A percentile compares a stretch with the other conserved stretches of the same genome.
Evolutionary conservation across 1,140 invertebrate species (phyloP).

Genomic region (Drosophila novamexicana): DNA sequence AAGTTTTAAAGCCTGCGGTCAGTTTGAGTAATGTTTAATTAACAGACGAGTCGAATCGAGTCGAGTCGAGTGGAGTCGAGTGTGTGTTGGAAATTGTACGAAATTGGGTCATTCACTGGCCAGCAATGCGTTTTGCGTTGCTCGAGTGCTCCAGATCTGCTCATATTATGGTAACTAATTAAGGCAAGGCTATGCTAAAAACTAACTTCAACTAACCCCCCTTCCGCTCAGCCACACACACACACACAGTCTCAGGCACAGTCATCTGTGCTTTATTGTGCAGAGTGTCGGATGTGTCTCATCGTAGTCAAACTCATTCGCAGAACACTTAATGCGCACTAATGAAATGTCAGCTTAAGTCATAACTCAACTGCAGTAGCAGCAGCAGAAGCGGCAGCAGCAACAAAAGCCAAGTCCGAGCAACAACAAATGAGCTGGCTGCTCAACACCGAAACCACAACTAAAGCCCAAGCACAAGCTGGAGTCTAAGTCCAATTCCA

Average conservation of each 20-base stretch:
- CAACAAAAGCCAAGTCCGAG: constrained; percentile 10
- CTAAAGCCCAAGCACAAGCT: neutral
- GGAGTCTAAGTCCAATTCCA: constrained; percentile 13
- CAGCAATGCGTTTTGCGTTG: constrained; percentile 14
- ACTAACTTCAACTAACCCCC: neutral
- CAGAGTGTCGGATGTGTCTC: constrained; percentile 32
- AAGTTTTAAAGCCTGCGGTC: constrained; percentile 58
- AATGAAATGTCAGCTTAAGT: constrained; percentile 84
- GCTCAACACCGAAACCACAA: constrained; percentile 20
- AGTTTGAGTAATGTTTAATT: constrained; percentile 74
- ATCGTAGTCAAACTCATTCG: constrained; percentile 73
- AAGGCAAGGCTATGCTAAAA: constrained; percentile 23
- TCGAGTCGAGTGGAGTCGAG: constrained; percentile 14
- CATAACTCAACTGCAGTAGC: constrained; percentile 76
- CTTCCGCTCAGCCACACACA: neutral
- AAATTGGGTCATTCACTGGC: constrained; percentile 38
- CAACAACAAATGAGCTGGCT: constrained; percentile 47
- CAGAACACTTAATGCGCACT: constrained; percentile 81
- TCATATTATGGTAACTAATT: constrained; percentile 45
- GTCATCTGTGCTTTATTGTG: constrained; percentile 10
- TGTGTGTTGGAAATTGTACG: constrained; percentile 31
- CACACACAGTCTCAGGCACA: neutral
- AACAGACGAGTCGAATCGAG: constrained; percentile 37
- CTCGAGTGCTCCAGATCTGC: constrained; percentile 15
- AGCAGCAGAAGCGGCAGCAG: constrained; percentile 36